Evolutionary conservation across 2,888 invertebrate species (phyloP).

Genomic region (Odontothrips loti): DNA sequence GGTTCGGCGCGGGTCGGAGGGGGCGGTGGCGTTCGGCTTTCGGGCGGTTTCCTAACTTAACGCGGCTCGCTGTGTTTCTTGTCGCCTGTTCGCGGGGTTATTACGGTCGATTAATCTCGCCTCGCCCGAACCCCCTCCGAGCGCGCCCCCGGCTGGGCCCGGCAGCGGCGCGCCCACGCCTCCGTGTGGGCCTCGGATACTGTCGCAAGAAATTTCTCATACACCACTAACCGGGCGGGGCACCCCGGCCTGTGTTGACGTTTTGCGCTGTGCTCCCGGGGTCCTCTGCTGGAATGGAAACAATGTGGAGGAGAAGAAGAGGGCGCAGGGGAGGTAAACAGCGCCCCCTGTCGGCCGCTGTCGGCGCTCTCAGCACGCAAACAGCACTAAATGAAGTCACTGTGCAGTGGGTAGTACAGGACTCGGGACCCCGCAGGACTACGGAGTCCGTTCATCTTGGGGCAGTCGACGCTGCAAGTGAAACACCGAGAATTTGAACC

Average conservation of each 20-base stretch:
- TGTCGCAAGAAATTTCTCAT: constrained; percentile 21
- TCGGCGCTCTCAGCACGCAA: too few relatives aligned
- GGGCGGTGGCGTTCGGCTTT: not conserved
- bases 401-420: too few relatives aligned
- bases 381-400: too few relatives aligned
- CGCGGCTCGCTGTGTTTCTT: constrained; percentile 19
- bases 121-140: not conserved
- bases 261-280: not conserved
- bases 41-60: not conserved
- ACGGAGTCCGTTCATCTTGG: too few relatives aligned
- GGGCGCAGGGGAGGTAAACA: too few relatives aligned
- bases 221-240: not conserved
- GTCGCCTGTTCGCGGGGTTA: constrained; percentile 22
- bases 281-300: too few relatives aligned
- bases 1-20: too few relatives aligned
- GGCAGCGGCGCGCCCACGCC: not conserved
- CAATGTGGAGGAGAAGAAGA: too few relatives aligned
- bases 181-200: not conserved
- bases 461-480: too few relatives aligned
- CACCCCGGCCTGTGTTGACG: not conserved
- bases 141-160: not conserved
- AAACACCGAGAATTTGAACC: too few relatives aligned
- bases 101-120: constrained; percentile 19
- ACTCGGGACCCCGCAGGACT: too few relatives aligned
- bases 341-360: too few relatives aligned